These are phyloP conservation scores for Sphaerodactylus townsendi DNA, from an alignment of 2,113 vertebrate genomes.

Conservation along the genomic window DNA sequence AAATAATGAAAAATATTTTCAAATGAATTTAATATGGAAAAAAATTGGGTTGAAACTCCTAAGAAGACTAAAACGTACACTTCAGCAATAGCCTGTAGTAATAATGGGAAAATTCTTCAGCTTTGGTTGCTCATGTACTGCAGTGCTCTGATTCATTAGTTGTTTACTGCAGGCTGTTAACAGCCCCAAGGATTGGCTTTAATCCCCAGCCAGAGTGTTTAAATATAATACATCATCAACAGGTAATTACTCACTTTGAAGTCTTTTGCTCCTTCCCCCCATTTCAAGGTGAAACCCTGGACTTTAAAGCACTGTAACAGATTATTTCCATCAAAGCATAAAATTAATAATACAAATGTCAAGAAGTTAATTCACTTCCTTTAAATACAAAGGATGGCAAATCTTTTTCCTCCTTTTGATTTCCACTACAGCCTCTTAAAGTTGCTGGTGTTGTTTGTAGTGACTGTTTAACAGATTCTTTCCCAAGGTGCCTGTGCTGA, in stretches of 20 bases:
- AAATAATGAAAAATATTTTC: too few species aligned
- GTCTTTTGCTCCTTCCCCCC: slow-evolving; percentile 49
- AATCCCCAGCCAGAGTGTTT: slow-evolving; percentile 75
- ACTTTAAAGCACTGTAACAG: slow-evolving; percentile 63
- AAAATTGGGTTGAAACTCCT: too few species aligned
- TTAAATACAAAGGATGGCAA: slow-evolving; percentile 28
- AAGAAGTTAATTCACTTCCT: slow-evolving; percentile 45
- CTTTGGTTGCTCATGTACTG: slow-evolving; percentile 52
- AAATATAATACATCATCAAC: slow-evolving; percentile 76
- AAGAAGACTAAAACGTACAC: slow-evolving; percentile 21
- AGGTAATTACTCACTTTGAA: slow-evolving; percentile 82
- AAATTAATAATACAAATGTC: slow-evolving; percentile 60
- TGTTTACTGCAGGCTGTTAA: slow-evolving; percentile 75
- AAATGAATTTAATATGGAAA: too few species aligned
- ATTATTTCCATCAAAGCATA: slow-evolving; percentile 68
- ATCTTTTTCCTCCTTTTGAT: background rate
- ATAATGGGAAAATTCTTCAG: slow-evolving; percentile 58
- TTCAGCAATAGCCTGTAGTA: slow-evolving; percentile 42
- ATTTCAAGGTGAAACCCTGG: slow-evolving; percentile 51
- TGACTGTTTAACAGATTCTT: background rate
- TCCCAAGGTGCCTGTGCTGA: background rate
- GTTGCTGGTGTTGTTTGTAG: background rate
- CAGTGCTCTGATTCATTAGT: slow-evolving; percentile 72
- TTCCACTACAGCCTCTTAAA: slow-evolving; percentile 15
- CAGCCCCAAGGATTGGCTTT: slow-evolving; percentile 68